These are phyloP conservation scores for Channa striata DNA, from an alignment of 2,797 vertebrate species.

Conservation along the genomic window DNA sequence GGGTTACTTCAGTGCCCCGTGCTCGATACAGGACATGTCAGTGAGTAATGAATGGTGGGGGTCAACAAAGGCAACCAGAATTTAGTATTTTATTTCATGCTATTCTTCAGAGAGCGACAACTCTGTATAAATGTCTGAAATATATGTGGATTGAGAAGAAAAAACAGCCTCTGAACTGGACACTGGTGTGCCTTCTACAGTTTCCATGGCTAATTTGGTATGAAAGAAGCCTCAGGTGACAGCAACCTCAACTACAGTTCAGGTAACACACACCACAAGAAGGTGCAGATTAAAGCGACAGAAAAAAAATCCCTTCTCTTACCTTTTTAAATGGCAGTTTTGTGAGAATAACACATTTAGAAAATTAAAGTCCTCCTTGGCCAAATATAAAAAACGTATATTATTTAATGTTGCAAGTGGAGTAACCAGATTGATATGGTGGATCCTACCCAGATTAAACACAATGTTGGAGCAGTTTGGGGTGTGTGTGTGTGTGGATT, in stretches of 20 bases:
- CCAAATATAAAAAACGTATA: too few species aligned
- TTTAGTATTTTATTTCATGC: background rate
- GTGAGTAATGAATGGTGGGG: background rate
- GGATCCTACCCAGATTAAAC: background rate
- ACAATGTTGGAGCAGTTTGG: background rate
- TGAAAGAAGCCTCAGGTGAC: constrained; percentile 54
- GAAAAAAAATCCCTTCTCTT: background rate
- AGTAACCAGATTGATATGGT: background rate
- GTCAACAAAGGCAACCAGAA: background rate
- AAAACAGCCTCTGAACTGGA: constrained; percentile 33
- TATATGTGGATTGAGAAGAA: constrained; percentile 3
- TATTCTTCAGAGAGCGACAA: background rate
- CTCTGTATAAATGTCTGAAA: background rate
- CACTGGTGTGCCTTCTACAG: constrained; percentile 52
- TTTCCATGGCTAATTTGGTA: constrained; percentile 63
- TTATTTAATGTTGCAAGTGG: too few species aligned
- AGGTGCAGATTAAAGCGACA: constrained; percentile 3
- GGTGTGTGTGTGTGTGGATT: constrained; percentile 8
- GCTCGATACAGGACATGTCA: background rate
- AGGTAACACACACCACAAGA: constrained; percentile 41
- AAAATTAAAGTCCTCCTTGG: too few species aligned
- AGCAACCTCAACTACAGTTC: constrained; percentile 27
- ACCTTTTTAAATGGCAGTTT: background rate
- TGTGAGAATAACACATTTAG: background rate
- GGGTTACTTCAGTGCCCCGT: background rate